Conservation (phyloP, 2,797 vertebrate genomes). For the Stomatorhinus walkeri region DNA sequence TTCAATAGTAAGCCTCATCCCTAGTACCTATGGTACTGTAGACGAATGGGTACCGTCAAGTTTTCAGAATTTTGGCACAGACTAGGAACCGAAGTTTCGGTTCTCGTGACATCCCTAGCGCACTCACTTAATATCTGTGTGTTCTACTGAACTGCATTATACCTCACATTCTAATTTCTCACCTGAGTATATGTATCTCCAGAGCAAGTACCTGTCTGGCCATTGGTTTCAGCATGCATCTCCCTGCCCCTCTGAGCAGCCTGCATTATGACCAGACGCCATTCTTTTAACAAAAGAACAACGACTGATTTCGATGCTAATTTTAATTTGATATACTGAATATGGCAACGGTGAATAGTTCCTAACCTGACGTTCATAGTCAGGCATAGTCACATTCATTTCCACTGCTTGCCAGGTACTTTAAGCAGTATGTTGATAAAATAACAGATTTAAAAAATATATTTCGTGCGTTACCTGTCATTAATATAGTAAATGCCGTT, state of each 20-base stretch:
- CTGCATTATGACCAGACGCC: too few relatives aligned
- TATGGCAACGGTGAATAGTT: too few relatives aligned
- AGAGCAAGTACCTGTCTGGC: not conserved
- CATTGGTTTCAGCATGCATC: not conserved
- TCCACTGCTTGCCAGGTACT: too few relatives aligned
- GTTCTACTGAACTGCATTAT: not conserved
- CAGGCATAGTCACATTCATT: too few relatives aligned
- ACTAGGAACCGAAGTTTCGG: not conserved
- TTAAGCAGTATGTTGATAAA: too few relatives aligned
- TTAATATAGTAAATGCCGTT: too few relatives aligned
- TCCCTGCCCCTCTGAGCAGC: not conserved
- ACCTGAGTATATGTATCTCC: not conserved
- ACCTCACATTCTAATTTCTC: not conserved
- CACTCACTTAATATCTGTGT: not conserved
- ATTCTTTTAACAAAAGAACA: not conserved
- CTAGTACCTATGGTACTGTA: too few relatives aligned
- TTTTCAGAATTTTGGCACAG: not conserved
- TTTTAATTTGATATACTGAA: not conserved
- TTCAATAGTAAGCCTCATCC: too few relatives aligned
- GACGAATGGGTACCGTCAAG: too few relatives aligned
- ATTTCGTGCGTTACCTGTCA: too few relatives aligned
- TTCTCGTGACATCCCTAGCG: not conserved
- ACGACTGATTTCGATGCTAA: not conserved
- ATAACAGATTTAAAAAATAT: too few relatives aligned
- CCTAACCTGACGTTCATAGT: too few relatives aligned